Evolutionary conservation across 64 coral and sea anemone genomes (phyloP), one percentile per base, ranked within the genome.

Genomic region (Montipora capricornis): DNA sequence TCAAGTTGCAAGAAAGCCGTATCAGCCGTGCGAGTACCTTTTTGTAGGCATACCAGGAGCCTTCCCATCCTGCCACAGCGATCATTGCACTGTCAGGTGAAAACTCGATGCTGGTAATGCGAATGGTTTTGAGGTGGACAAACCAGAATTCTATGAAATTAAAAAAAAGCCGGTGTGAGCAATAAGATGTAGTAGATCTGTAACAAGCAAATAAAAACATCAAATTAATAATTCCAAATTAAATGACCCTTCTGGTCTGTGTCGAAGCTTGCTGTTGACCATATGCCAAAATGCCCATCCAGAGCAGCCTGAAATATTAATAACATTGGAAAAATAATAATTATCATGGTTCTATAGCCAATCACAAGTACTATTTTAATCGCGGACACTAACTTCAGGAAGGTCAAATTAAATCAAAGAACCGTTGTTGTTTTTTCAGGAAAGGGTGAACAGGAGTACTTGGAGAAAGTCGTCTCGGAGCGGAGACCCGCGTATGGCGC

Each of bases 271-370:
- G 81, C 15, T 20, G 87, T 49, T 62, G 85, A 88, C 92, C 92
- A 93, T 46, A 93, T 88, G 44, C 92, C 92, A 93, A 93, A 93
- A 80, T 93, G 92, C 2, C 92, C 85, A 51, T 93, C 92, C 4
- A 93, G 66, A 6, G 92, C 92, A 60, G 92, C 92, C 92, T 93
- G 24, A 13, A 88, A 79, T 6, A 15, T 16, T 37, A 37, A 37
- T 37, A 37, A 37, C 37, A 37, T 37, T 37, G 37, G 14, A 51
- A 50, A 47, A 17, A 45, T 45, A 11, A 10, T 70, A 87, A 90
- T 48, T n/a, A 66, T 58, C 55, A 17, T 76, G 6, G 1, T 57
- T 11, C 6, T 57, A 6, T 11, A 0, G 6, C 6, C 11, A 57
- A 78, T 1, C 45, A 15, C 26, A 76, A 47, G 47, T 13, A 6